Evolutionary conservation across 2,113 vertebrate species (phyloP), one percentile per base, ranked within the genome.

Genomic region (Garra rufa): DNA sequence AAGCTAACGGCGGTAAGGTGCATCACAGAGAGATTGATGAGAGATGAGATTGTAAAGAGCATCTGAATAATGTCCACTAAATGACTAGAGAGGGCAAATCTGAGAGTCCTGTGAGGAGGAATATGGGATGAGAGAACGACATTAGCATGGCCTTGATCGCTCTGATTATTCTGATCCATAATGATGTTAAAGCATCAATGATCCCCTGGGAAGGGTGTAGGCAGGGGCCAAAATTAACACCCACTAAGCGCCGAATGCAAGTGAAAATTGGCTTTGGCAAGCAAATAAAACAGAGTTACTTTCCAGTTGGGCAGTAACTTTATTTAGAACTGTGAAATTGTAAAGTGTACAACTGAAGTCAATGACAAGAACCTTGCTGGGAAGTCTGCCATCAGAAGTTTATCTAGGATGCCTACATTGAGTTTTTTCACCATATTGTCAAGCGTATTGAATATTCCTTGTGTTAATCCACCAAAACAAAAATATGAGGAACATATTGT

Each of bases 141-240:
- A 75, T 75, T 76, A 76, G 28, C 30, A 41, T 57, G 75, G 52
- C 50, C 75, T 59, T 77, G 50, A 77, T 59, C 21, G 2, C 50
- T 57, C 21, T 77, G 34, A 77, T 77, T 77, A 77, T 59, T 59
- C 30, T 34, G 10, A 41, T 55, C 28, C 30, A 34, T 77, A 55
- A 77, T 57, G 75, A 77, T 77, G 75, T 38, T 77, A 77, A 75
- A 50, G 73, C 73, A 50, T 24, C 73, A 50, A 15, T 50, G 44
- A 75, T 50, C 26, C 46, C 46, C 26, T 46, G 24, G 73, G 26
- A 75, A 10, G 8, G 14, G 28, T 50, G 73, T 75, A 30, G 46
- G 44, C 26, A 75, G 26, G 46, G 46, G 14, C 46, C 44, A 30
- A 75, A 77, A 57, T 77, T 77, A 77, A 41, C 50, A 77, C 75